phyloP scores from a whole-genome alignment of 2,888 invertebrate genomes.

The Selenia dentaria region DNA sequence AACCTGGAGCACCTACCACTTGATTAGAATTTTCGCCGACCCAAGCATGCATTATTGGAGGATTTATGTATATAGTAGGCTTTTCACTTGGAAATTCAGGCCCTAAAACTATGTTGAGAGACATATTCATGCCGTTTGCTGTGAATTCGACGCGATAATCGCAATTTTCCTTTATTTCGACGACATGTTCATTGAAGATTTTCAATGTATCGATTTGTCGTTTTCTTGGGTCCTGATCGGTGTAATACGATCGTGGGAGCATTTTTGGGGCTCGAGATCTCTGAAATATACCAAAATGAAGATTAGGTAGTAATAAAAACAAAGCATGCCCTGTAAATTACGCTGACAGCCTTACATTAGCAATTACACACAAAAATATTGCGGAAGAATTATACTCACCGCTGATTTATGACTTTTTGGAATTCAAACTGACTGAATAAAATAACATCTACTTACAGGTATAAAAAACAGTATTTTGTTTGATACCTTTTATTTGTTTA shows the following conservation, averaged over 20 bases:
- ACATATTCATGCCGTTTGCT: constrained; percentile 87
- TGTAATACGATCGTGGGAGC: constrained; percentile 83
- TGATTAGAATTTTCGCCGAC: constrained; percentile 87
- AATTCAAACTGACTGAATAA: no score
- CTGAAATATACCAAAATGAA: constrained; percentile 6
- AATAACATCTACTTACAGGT: no score
- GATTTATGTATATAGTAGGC: constrained; percentile 88
- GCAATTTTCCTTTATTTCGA: constrained; percentile 87
- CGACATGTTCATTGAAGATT: constrained; percentile 92
- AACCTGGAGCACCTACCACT: constrained; percentile 89
- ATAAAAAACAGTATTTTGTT: no score
- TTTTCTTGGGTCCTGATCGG: constrained; percentile 85
- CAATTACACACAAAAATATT: no score
- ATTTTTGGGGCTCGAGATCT: constrained; percentile 48
- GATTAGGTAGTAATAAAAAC: no score
- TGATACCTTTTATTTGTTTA: no score
- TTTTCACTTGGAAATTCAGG: constrained; percentile 91
- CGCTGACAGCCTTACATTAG: no score
- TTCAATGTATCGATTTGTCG: constrained; percentile 92
- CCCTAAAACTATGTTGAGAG: constrained; percentile 86
- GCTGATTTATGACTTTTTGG: no score
- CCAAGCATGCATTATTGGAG: constrained; percentile 89
- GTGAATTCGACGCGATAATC: constrained; percentile 90
- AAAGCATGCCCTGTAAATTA: no score
- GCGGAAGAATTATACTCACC: no score